A percentile compares a stretch with the other conserved stretches of the same genome.
These are phyloP conservation scores for Latrodectus hesperus DNA, from an alignment of 2,888 invertebrate genomes.

Conservation along the genomic window DNA sequence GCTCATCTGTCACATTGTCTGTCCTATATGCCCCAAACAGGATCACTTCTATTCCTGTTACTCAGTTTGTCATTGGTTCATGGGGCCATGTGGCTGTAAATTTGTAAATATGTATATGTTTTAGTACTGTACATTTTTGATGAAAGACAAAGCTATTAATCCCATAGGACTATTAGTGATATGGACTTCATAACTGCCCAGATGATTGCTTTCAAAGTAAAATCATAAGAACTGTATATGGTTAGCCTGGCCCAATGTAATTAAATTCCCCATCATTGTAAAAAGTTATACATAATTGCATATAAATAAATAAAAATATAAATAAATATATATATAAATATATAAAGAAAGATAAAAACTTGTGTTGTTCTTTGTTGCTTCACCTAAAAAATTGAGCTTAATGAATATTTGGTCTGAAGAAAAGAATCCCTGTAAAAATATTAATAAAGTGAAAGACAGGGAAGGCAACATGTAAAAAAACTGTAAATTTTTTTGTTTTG, in stretches of 20 bases:
- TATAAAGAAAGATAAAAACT: constrained; percentile 56
- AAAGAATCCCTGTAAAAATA: constrained; percentile 45
- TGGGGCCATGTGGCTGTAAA: constrained; percentile 61
- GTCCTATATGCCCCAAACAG: not conserved
- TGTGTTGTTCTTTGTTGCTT: constrained; percentile 67
- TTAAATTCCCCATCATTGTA: constrained; percentile 61
- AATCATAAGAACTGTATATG: constrained; percentile 61
- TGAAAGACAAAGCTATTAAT: constrained; percentile 53
- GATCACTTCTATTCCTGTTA: not conserved
- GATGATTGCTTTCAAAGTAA: constrained; percentile 69
- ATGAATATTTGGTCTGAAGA: constrained; percentile 58
- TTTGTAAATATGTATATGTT: constrained; percentile 69
- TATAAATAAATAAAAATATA: constrained; percentile 60
- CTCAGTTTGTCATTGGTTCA: constrained; percentile 27
- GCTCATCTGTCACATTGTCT: constrained; percentile 50
- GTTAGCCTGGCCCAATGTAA: constrained; percentile 64
- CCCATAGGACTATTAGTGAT: constrained; percentile 67
- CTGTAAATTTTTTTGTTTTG: constrained; percentile 65
- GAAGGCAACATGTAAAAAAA: constrained; percentile 57
- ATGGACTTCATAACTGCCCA: constrained; percentile 67
- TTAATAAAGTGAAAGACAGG: constrained; percentile 34
- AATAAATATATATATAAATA: constrained; percentile 56
- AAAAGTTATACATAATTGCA: constrained; percentile 67
- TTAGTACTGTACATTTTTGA: constrained; percentile 68
- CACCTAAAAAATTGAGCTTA: constrained; percentile 68